Conservation (phyloP, 92 coral and sea anemone genomes). For the Scolanthus callimorphus region DNA sequence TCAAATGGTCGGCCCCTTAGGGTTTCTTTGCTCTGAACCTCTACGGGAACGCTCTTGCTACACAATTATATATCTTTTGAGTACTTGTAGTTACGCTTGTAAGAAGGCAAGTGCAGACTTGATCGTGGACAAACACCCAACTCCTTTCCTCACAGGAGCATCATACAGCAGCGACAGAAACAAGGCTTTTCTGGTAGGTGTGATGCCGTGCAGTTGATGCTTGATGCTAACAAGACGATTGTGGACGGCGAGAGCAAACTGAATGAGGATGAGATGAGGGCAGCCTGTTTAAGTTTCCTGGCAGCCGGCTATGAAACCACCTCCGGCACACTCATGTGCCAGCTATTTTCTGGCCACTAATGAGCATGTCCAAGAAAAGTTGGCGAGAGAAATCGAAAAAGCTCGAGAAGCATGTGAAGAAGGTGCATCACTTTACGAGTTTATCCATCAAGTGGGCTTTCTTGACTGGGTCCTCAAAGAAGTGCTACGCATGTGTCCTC, state of each 20-base stretch:
- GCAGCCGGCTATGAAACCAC: constrained; percentile 57
- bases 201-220: constrained; percentile 44
- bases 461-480: constrained; percentile 55
- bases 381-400: constrained; percentile 31
- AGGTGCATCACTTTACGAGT: constrained; percentile 19
- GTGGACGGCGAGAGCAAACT: constrained; percentile 40
- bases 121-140: no score
- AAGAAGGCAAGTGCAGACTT: no score
- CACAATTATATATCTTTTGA: no score
- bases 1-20: no score
- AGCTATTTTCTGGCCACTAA: constrained; percentile 41
- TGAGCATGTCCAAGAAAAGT: constrained; percentile 42
- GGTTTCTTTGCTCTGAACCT: no score
- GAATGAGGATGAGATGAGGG: constrained; percentile 48
- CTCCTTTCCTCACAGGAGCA: constrained; percentile 9
- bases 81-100: no score
- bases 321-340: constrained; percentile 28
- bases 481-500: constrained; percentile 45
- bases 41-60: no score
- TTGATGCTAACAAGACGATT: constrained; percentile 43
- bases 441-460: constrained; percentile 30
- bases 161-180: constrained; percentile 28
- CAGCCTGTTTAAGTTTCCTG: constrained; percentile 41
- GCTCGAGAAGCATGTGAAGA: constrained; percentile 14
- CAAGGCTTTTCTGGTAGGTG: constrained; percentile 13